phyloP scores from a whole-genome alignment of 2,888 invertebrate species.

The Brenthis hecate region DNA sequence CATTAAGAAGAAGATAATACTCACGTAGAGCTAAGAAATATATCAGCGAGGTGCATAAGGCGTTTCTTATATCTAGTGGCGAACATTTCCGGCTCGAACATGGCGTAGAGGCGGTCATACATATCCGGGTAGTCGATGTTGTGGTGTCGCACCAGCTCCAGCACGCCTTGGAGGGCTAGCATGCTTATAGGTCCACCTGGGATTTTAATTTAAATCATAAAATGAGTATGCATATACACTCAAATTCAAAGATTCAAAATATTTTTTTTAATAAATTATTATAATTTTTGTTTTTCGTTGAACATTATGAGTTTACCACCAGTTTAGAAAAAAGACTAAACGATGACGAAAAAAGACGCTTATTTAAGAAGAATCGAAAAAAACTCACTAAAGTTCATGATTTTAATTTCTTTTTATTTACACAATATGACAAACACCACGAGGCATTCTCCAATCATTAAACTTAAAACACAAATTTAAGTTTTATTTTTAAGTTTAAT shows the following conservation, averaged over 20 bases:
- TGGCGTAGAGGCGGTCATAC: slow-evolving; percentile 95
- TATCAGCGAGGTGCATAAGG: slow-evolving; percentile 93
- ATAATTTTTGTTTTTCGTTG: too few species aligned
- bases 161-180: slow-evolving; percentile 95
- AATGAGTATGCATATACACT: too few species aligned
- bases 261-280: too few species aligned
- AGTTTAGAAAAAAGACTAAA: too few species aligned
- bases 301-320: too few species aligned
- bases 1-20: slow-evolving; percentile 13
- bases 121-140: slow-evolving; percentile 98
- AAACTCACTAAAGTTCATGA: too few species aligned
- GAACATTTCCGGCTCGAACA: slow-evolving; percentile 96
- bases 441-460: too few species aligned
- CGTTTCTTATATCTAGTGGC: slow-evolving; percentile 94
- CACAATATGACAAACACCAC: too few species aligned
- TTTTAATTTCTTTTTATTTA: neutral
- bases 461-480: too few species aligned
- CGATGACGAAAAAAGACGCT: too few species aligned
- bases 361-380: too few species aligned
- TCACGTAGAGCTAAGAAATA: slow-evolving; percentile 95
- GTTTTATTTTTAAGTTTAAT: too few species aligned
- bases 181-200: slow-evolving; percentile 93
- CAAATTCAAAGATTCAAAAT: neutral
- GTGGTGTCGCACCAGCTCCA: slow-evolving; percentile 93
- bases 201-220: neutral